These are phyloP conservation scores for Lepus americanus DNA, from an alignment of 2,113 vertebrate species.

Conservation along the genomic window DNA sequence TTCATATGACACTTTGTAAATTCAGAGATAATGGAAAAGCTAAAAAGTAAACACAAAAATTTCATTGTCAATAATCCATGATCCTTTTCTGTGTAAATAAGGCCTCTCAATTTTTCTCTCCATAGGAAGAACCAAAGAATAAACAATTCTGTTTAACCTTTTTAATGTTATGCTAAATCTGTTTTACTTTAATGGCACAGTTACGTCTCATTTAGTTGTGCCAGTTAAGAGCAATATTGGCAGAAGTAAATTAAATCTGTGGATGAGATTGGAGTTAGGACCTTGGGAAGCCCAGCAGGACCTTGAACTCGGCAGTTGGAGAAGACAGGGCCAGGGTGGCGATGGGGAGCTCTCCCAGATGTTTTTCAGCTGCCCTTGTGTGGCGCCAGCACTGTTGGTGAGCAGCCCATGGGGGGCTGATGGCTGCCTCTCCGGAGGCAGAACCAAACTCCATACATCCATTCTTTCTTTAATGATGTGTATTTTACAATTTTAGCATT, in stretches of 20 bases:
- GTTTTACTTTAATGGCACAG: slow-evolving; percentile 45
- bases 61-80: slow-evolving; percentile 8
- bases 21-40: slow-evolving; percentile 53
- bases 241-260: slow-evolving; percentile 31
- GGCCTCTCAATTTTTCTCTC: slow-evolving; percentile 47
- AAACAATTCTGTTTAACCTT: slow-evolving; percentile 63
- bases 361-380: neutral
- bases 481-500: slow-evolving; percentile 50
- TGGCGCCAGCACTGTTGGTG: neutral
- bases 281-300: neutral
- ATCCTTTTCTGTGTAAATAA: slow-evolving; percentile 57
- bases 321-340: neutral
- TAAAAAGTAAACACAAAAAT: slow-evolving; percentile 44
- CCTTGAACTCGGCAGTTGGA: neutral
- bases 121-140: slow-evolving; percentile 57
- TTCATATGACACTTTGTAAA: slow-evolving; percentile 34
- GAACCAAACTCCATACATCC: slow-evolving; percentile 17
- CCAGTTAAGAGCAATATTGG: slow-evolving; percentile 43
- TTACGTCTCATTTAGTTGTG: slow-evolving; percentile 45
- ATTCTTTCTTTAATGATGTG: neutral
- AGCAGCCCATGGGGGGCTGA: slow-evolving; percentile 1
- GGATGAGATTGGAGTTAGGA: neutral
- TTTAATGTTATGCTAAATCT: slow-evolving; percentile 70
- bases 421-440: slow-evolving; percentile 1
- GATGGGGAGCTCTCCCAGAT: neutral